Evolutionary conservation across 2,113 vertebrate genomes (phyloP).

Genomic region (Amazona guildingii): DNA sequence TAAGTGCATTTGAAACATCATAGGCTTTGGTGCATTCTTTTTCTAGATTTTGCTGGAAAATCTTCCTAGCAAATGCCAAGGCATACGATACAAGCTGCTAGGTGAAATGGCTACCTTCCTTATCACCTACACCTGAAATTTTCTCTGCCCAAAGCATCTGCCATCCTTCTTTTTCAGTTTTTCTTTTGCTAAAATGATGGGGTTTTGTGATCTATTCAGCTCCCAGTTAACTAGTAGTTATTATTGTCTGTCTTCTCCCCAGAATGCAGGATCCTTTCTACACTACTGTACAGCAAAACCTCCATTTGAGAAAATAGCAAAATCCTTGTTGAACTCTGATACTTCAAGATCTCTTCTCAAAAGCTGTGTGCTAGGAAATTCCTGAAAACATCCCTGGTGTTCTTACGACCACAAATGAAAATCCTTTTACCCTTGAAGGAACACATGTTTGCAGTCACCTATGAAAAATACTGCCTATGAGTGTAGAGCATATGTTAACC

Average conservation of each 20-base stretch:
- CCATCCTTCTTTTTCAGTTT: not conserved
- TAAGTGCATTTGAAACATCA: not conserved
- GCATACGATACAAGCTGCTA: not conserved
- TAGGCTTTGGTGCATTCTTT: not conserved
- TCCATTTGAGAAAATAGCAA: not conserved
- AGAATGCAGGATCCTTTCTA: not conserved
- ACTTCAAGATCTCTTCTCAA: not conserved
- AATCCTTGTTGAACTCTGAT: not conserved
- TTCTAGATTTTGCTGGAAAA: not conserved
- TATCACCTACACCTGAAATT: not conserved
- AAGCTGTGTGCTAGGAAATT: not conserved
- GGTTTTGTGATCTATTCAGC: not conserved
- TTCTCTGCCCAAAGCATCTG: not conserved
- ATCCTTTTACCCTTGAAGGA: not conserved
- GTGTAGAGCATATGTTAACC: not conserved
- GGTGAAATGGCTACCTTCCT: not conserved
- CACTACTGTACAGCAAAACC: not conserved
- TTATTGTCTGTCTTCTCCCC: not conserved
- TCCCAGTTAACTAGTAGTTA: not conserved
- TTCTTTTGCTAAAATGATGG: not conserved
- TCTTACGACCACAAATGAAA: not conserved
- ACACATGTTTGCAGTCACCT: not conserved
- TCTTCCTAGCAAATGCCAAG: not conserved
- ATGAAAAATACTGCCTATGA: not conserved
- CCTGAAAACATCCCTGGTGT: not conserved